phyloP scores from a whole-genome alignment of 2,888 invertebrate species.

The Dinocampus coccinellae region DNA sequence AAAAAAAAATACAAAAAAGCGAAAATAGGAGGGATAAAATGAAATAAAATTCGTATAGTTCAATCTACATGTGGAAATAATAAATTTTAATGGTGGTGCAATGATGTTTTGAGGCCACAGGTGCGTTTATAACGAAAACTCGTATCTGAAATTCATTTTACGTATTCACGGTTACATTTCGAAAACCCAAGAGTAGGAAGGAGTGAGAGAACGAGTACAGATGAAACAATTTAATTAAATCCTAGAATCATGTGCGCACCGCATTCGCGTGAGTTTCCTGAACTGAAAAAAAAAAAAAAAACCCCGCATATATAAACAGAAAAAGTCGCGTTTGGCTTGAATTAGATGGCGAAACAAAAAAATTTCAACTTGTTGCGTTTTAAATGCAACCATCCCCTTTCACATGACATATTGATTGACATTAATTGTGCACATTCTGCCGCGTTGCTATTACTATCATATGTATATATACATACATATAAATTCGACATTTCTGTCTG shows the following conservation, averaged over 20 bases:
- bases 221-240: slow-evolving; percentile 37
- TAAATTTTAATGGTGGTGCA: slow-evolving; percentile 24
- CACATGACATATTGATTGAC: slow-evolving; percentile 44
- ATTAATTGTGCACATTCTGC: slow-evolving; percentile 41
- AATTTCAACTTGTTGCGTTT: slow-evolving; percentile 39
- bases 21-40: background rate
- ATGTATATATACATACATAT: background rate
- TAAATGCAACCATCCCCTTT: slow-evolving; percentile 19
- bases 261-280: background rate
- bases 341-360: slow-evolving; percentile 24
- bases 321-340: slow-evolving; percentile 10
- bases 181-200: background rate
- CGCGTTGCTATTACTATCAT: slow-evolving; percentile 29
- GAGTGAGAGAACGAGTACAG: background rate
- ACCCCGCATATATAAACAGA: background rate
- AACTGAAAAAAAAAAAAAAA: background rate
- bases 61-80: slow-evolving; percentile 3
- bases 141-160: slow-evolving; percentile 32
- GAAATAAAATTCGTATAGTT: slow-evolving; percentile 8
- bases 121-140: slow-evolving; percentile 34
- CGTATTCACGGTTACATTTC: slow-evolving; percentile 4
- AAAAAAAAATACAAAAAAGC: no score
- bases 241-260: slow-evolving; percentile 19
- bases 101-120: slow-evolving; percentile 29
- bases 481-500: background rate